These are phyloP conservation scores for Plebejus argus DNA, from an alignment of 2,888 invertebrate genomes.

Conservation along the genomic window DNA sequence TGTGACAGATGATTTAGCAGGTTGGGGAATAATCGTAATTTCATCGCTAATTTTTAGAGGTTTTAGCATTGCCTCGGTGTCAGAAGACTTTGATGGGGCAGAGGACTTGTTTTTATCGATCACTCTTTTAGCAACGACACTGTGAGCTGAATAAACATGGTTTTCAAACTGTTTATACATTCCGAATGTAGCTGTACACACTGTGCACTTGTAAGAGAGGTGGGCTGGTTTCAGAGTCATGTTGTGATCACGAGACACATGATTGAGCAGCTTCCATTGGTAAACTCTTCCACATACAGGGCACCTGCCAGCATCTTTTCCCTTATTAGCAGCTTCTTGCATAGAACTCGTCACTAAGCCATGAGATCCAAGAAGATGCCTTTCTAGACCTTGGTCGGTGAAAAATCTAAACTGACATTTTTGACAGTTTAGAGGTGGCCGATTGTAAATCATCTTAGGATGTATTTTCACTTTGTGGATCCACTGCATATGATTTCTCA, in stretches of 20 bases:
- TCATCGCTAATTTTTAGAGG: slow-evolving; percentile 95
- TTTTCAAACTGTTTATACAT: slow-evolving; percentile 98
- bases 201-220: slow-evolving; percentile 96
- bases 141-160: slow-evolving; percentile 96
- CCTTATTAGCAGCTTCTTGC: slow-evolving; percentile 97
- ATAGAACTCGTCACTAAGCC: slow-evolving; percentile 97
- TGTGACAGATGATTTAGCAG: slow-evolving; percentile 80
- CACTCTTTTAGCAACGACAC: slow-evolving; percentile 93
- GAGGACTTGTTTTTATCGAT: slow-evolving; percentile 87
- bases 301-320: slow-evolving; percentile 96
- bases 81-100: slow-evolving; percentile 53
- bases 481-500: slow-evolving; percentile 98
- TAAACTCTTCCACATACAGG: slow-evolving; percentile 95
- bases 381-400: slow-evolving; percentile 97
- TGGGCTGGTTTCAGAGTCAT: slow-evolving; percentile 97
- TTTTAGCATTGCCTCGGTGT: slow-evolving; percentile 86
- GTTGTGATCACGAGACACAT: slow-evolving; percentile 95
- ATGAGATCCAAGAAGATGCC: slow-evolving; percentile 96
- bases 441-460: slow-evolving; percentile 97
- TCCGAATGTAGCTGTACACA: slow-evolving; percentile 96
- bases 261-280: slow-evolving; percentile 92
- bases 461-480: slow-evolving; percentile 98
- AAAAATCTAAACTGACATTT: slow-evolving; percentile 98
- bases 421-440: slow-evolving; percentile 96
- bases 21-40: slow-evolving; percentile 95